Percentiles rank a stretch among this genome's conserved stretches.
phyloP scores from a whole-genome alignment of 2,888 invertebrate genomes.

The Harpalus rubripes region DNA sequence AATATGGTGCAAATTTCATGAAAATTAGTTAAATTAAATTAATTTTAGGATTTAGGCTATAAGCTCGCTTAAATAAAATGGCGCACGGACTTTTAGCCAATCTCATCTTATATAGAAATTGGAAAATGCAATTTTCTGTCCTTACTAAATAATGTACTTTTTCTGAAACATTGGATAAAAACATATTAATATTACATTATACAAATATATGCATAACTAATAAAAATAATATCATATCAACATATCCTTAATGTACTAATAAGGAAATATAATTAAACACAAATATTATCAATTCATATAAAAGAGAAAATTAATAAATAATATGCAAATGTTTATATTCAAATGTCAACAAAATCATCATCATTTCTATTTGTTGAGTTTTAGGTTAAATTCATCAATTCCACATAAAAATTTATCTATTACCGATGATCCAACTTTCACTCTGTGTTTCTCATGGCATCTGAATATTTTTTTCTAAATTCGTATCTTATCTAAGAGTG shows the following conservation, averaged over 20 bases:
- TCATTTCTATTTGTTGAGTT: background rate
- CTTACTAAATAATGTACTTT: too few species aligned
- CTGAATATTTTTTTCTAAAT: constrained; percentile 28
- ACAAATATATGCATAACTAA: background rate
- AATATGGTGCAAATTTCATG: too few species aligned
- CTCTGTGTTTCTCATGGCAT: constrained; percentile 24
- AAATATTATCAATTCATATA: background rate
- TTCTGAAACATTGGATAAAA: too few species aligned
- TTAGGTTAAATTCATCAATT: constrained; percentile 31
- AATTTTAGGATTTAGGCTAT: too few species aligned
- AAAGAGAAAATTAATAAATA: constrained; percentile 27
- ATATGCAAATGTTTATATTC: constrained; percentile 11
- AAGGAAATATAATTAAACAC: background rate
- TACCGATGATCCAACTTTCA: constrained; percentile 4
- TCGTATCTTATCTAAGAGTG: constrained; percentile 43
- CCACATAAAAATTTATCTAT: constrained; percentile 21
- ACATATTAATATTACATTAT: background rate
- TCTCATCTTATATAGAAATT: too few species aligned
- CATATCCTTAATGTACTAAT: background rate
- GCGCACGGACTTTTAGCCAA: too few species aligned
- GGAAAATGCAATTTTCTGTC: too few species aligned
- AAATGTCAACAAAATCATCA: constrained; percentile 10
- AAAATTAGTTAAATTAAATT: too few species aligned
- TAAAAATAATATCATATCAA: background rate
- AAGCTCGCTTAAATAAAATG: too few species aligned